phyloP scores from a whole-genome alignment of 1,140 invertebrate genomes.

The Saccostrea echinata region DNA sequence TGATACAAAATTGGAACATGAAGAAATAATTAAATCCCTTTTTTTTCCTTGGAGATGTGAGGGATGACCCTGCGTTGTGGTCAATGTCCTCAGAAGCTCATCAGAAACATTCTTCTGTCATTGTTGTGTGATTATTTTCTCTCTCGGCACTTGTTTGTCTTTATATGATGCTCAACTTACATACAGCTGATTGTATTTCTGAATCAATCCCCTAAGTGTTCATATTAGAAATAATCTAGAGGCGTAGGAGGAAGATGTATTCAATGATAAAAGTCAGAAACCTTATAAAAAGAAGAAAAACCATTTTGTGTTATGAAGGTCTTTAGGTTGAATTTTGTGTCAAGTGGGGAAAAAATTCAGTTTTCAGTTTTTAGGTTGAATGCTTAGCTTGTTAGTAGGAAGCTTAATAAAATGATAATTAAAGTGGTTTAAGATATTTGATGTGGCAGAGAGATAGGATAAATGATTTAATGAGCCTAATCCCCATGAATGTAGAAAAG shows the following conservation, averaged over 20 bases:
- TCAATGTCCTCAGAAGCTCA: background rate
- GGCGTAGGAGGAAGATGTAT: background rate
- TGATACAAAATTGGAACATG: background rate
- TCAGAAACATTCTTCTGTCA: background rate
- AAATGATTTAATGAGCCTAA: background rate
- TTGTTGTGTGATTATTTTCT: background rate
- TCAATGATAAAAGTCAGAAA: background rate
- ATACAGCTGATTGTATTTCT: background rate
- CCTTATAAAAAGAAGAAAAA: too few relatives aligned
- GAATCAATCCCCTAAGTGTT: background rate
- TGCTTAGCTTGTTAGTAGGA: background rate
- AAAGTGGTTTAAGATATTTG: background rate
- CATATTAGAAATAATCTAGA: background rate
- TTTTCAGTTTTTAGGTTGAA: too few relatives aligned
- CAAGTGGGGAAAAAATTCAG: background rate
- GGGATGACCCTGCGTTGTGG: background rate
- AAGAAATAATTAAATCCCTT: background rate
- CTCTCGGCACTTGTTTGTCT: background rate
- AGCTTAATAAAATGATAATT: conserved; percentile 15
- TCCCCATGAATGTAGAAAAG: background rate
- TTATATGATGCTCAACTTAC: background rate
- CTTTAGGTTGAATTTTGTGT: background rate
- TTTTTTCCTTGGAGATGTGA: background rate
- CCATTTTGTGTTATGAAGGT: too few relatives aligned
- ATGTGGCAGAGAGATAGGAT: background rate